Base-by-base conservation (phyloP, 2,888 invertebrate species). In the Rotaria macrura region DNA sequence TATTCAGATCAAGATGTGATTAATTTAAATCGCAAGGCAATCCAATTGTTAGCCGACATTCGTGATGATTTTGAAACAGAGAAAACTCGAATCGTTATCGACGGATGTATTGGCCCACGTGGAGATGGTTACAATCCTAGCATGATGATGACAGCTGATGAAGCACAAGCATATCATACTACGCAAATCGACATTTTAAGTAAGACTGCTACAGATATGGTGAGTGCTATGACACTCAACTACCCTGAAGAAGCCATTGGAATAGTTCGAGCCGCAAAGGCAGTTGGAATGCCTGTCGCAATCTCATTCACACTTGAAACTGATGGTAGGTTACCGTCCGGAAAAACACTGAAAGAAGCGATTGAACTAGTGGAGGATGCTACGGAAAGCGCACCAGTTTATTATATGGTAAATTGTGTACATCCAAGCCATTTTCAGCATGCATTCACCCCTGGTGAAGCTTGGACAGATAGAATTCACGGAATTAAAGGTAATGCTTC, bases 131-230 rank as follows among this genome's bases (percentile, higher is more conserved):
- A 74, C 23, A 38, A 74, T 6, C 17, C 74, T 38, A 20, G 1
- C 1, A 23, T 38, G 4, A 7, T 74, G 0, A 74, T 74, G 40
- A 3, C 74, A n/a, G 12, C 40, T 34, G 40, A 74, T 40, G 38
- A 74, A 74, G 74, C 74, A 74, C 74, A 74, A 74, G 74, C 34
- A 9, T 74, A 74, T 74, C 74, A 74, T 74, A 25, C 74, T 6
- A 74, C 38, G 40, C 74, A 74, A 74, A 38, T 74, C 20, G 40
- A 25, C 10, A 40, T 74, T 74, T 40, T 74, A 10, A 74, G 74
- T 25, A 17, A 74, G 25, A 74, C 74, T 38, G 25, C 14, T 5
- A 40, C 40, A 23, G 74, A 74, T 57, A 57, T 57, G 57, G 23
- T 57, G 12, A 57, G 9, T 9, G 57, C 10, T 4, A 12, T 29